Evolutionary conservation across 2,797 vertebrate species (phyloP), one percentile per base, ranked within the genome.

Genomic region (Spinibarbus caldwelli): DNA sequence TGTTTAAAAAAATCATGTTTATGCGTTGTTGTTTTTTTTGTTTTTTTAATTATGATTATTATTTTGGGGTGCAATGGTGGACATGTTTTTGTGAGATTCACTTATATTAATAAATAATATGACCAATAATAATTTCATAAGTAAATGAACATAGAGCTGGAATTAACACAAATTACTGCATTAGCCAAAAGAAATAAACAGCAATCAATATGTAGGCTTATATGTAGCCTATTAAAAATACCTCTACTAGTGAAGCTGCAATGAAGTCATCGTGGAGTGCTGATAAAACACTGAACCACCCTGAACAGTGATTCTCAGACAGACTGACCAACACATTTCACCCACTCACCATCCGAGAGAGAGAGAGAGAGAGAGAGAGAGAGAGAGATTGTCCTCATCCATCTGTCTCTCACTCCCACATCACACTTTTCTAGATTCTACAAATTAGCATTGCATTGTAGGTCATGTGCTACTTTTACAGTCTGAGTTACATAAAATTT

Each of bases 381-480:
- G 71, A 47, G 43, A 57, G 21, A 47, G 57, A 72, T 59, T 17
- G 23, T 64, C 23, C 10, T 41, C n/a, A 86, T 89, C 87, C 85
- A 82, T 84, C 87, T 85, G 88, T 21, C 87, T 84, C 88, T 19
- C 83, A 49, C 85, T 82, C 67, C 62, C 70, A 26, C 81, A 68
- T 87, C 75, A 62, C 41, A 34, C 64, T 81, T 70, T 83, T 76
- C n/a, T 59, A 85, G 71, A 86, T 73, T 72, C 38, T 54, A 85
- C 75, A 66, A 83, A 76, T 84, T 57, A 70, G 4, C 47, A 59
- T 17, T 52, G 83, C 45, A 34, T 86, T 87, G 29, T 68, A 89
- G 85, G 85, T 82, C 86, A 87, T 85, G 86, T 78, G 52, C 80
- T n/a, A 86, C 70, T 79, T 86, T 76, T 86, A 66, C 17, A 12